A percentile compares a stretch with the other conserved stretches of the same genome.
phyloP scores from a whole-genome alignment of 2,888 invertebrate species.

The Zaprionus lineosus region DNA sequence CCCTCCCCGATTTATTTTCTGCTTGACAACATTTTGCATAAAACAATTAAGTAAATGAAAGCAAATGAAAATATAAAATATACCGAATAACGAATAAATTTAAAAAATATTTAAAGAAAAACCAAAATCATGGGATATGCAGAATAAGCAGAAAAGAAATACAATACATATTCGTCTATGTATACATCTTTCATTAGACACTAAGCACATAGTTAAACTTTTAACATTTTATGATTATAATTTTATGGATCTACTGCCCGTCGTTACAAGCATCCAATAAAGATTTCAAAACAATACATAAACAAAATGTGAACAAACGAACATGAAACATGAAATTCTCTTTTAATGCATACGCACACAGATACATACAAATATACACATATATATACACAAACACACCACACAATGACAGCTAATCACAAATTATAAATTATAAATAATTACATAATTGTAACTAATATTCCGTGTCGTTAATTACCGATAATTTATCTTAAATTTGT shows the following conservation, averaged over 20 bases:
- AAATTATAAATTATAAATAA: constrained; percentile 30
- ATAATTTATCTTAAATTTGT: constrained; percentile 20
- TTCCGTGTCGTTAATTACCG: constrained; percentile 46
- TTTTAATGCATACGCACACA: constrained; percentile 13
- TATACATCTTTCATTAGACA: constrained; percentile 81
- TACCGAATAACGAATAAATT: constrained; percentile 6
- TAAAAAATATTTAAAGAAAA: constrained; percentile 5
- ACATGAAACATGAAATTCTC: constrained; percentile 37
- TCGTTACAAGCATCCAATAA: constrained; percentile 81
- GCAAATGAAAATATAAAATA: constrained; percentile 21
- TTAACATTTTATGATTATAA: constrained; percentile 82
- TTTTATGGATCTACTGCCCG: constrained; percentile 82
- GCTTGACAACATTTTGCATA: constrained; percentile 58
- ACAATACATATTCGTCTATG: constrained; percentile 81
- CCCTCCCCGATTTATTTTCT: constrained; percentile 23
- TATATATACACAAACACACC: constrained; percentile 9
- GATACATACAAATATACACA: background rate
- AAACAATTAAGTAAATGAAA: constrained; percentile 9
- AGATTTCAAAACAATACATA: constrained; percentile 72
- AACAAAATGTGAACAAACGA: constrained; percentile 33
- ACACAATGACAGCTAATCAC: constrained; percentile 31
- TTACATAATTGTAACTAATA: constrained; percentile 53
- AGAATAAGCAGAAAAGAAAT: constrained; percentile 50
- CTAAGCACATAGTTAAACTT: constrained; percentile 82
- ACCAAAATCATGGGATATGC: constrained; percentile 39